A percentile compares a stretch with the other conserved stretches of the same genome.
Evolutionary conservation across 2,888 invertebrate genomes (phyloP).

Genomic region (Pteria penguin): DNA sequence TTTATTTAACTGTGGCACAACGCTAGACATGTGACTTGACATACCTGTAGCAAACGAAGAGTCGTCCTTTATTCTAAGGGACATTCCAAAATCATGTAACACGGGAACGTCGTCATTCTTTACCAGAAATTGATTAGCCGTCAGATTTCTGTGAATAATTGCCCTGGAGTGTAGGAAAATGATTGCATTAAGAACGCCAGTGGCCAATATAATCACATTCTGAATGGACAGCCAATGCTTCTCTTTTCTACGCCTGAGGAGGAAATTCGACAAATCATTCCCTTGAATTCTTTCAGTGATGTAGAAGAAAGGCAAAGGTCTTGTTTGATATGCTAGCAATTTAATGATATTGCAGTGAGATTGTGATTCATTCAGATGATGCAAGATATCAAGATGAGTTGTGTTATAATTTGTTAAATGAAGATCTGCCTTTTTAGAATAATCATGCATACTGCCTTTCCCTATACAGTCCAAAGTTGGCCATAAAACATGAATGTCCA

Average conservation of each 20-base stretch:
- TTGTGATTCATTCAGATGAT: constrained; percentile 1
- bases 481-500: constrained; percentile 19
- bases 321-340: constrained; percentile 29
- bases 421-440: background rate
- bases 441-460: constrained; percentile 19
- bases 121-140: constrained; percentile 10
- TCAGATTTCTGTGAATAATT: constrained; percentile 33
- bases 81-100: constrained; percentile 24
- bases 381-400: constrained; percentile 23
- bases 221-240: constrained; percentile 15
- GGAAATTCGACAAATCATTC: background rate
- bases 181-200: constrained; percentile 17
- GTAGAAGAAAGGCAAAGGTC: constrained; percentile 32
- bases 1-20: no score
- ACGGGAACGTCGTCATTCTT: background rate
- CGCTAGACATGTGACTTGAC: no score
- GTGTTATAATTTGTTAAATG: background rate
- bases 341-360: constrained; percentile 10
- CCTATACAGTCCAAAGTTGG: constrained; percentile 22
- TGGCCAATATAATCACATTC: constrained; percentile 1
- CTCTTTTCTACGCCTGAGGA: constrained; percentile 10
- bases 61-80: background rate
- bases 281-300: constrained; percentile 16
- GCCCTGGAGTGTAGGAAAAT: constrained; percentile 25
- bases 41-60: no score